Evolutionary conservation across 2,113 vertebrate genomes (phyloP).

Genomic region (Aphyosemion australe): DNA sequence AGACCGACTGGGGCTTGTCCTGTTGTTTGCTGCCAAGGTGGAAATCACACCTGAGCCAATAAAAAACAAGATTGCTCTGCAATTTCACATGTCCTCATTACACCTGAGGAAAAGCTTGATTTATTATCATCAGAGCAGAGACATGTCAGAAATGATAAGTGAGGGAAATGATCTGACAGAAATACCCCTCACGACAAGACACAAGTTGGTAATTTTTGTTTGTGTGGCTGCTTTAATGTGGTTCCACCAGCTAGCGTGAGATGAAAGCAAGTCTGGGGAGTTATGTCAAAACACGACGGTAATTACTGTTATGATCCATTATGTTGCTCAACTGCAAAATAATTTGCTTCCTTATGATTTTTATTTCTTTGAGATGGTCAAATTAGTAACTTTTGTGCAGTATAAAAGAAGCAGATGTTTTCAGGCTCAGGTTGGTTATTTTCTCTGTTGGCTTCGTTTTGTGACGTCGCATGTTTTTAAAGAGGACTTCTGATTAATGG

Average conservation of each 20-base stretch:
- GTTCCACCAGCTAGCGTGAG: conserved; percentile 37
- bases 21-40: conserved; percentile 54
- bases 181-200: conserved; percentile 37
- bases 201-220: conserved; percentile 42
- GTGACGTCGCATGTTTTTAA: background rate
- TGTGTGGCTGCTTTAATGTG: conserved; percentile 55
- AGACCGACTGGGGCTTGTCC: conserved; percentile 41
- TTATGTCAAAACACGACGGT: conserved; percentile 20
- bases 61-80: conserved; percentile 40
- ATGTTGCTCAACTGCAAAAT: conserved; percentile 22
- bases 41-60: conserved; percentile 65
- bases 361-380: background rate
- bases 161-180: conserved; percentile 47
- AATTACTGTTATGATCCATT: conserved; percentile 13
- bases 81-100: conserved; percentile 58
- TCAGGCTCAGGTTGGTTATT: too few species aligned
- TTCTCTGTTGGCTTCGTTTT: too few species aligned
- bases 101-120: conserved; percentile 46
- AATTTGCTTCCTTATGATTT: conserved; percentile 1
- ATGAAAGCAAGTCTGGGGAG: conserved; percentile 44
- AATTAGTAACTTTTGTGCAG: background rate
- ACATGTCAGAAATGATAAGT: conserved; percentile 53
- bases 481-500: background rate
- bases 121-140: conserved; percentile 45
- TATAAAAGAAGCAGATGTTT: background rate